Base-by-base conservation (phyloP, 2,888 invertebrate species). In the Micropterix aruncella region DNA sequence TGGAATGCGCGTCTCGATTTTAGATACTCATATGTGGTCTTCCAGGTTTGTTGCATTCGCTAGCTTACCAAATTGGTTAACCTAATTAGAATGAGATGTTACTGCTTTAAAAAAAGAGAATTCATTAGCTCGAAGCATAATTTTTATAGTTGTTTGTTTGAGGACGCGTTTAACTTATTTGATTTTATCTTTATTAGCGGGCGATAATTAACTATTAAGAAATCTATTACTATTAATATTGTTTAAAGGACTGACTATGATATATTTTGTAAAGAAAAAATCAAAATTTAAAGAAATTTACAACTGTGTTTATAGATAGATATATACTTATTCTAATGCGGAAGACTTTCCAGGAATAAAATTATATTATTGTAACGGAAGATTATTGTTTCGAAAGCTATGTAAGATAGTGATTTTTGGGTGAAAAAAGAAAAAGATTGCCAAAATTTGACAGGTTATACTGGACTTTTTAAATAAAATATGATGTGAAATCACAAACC, bases 241-340 rank as follows among this genome's bases (percentile, higher is more conserved):
- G 53, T 52, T 51, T 52, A 52, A 52, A 52, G 52, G 53, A 51
- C 49, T 50, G 49, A 45, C 45, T 45, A 43, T 41, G 37, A 18
- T 43, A 38, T 38, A 42, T 45, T 46, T 36, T 27, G 37, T 41
- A 38, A 19, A 43, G 18, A 42, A 38, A 9, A 38, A 38, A 44
- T 14, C 19, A 18, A 36, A 39, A 41, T 44, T 47, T 36, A 19
- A 16, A 40, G n/a, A 16, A 19, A 39, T 16, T 36, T 27, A 36
- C 4, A 40, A 19, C 39, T 19, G 16, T 17, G 17, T 41, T n/a
- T 18, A 40, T 27, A 4, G 19, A 18, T 18, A 43, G 5, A 43
- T 40, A 39, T 9, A 44, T 15, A 40, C 5, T 14, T 41, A 38
- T 19, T 9, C 27, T 19, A 18, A 39, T 16, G 38, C 16, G 38